Evolutionary conservation across 2,113 vertebrate species (phyloP).

Genomic region (Periophthalmodon schlosseri): DNA sequence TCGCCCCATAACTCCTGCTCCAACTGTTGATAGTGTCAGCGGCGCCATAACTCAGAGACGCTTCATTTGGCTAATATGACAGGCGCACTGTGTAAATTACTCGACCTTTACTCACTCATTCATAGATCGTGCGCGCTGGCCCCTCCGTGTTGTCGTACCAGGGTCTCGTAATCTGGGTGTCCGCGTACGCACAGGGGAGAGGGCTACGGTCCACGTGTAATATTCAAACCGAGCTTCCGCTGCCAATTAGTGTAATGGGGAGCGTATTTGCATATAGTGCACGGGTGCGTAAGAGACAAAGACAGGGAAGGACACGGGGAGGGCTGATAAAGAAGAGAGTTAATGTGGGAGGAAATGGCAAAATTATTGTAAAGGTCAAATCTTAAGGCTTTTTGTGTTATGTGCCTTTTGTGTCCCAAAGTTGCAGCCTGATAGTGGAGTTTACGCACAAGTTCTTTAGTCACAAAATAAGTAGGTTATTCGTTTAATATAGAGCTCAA

Average conservation of each 20-base stretch:
- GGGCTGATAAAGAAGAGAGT: background rate
- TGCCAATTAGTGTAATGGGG: conserved; percentile 62
- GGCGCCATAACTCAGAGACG: conserved; percentile 37
- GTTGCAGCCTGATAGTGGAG: background rate
- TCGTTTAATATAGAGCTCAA: background rate
- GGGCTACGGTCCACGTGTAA: conserved; percentile 27
- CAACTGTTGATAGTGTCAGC: conserved; percentile 27
- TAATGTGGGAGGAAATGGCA: background rate
- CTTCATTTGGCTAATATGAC: conserved; percentile 61
- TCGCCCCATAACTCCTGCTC: conserved; percentile 18
- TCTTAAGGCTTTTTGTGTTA: background rate
- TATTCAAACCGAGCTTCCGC: conserved; percentile 35
- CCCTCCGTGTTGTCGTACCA: conserved; percentile 8
- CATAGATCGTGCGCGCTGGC: conserved; percentile 26
- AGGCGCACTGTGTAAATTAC: conserved; percentile 52
- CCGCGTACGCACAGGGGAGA: background rate
- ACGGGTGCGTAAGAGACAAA: conserved; percentile 24
- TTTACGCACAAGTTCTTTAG: background rate
- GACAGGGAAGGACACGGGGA: background rate
- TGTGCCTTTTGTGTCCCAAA: background rate
- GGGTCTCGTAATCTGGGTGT: background rate
- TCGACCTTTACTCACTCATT: conserved; percentile 40
- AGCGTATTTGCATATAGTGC: conserved; percentile 48
- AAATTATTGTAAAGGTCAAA: conserved; percentile 5
- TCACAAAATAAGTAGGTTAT: background rate